phyloP scores from a whole-genome alignment of 2,888 invertebrate species.

The Pogonocherus hispidulus region DNA sequence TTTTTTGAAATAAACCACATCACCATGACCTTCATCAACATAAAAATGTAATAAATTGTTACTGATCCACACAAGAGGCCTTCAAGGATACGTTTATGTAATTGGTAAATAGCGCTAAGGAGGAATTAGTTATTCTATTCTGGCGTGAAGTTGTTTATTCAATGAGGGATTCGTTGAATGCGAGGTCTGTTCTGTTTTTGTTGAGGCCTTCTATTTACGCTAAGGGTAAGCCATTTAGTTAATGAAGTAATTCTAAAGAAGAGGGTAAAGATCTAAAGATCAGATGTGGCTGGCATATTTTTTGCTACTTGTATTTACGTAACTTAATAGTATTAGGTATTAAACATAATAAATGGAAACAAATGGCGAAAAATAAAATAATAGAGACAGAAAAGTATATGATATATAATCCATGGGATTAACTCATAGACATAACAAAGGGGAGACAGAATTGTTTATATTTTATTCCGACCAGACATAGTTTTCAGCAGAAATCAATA shows the following conservation, averaged over 20 bases:
- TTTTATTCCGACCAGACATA: no score
- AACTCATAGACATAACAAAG: not conserved
- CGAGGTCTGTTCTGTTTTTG: not conserved
- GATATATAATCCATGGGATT: not conserved
- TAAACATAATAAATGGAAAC: not conserved
- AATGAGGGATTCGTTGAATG: not conserved
- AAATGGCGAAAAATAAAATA: not conserved
- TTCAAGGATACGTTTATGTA: not conserved
- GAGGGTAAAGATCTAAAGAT: not conserved
- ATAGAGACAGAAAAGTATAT: not conserved
- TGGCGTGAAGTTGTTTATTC: not conserved
- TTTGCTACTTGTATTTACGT: not conserved
- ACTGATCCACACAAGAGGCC: not conserved
- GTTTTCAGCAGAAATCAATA: no score
- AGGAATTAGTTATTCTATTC: no score
- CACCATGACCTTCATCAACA: no score
- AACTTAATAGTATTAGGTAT: not conserved
- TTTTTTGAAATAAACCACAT: not conserved
- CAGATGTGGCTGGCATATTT: not conserved
- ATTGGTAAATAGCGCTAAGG: not conserved
- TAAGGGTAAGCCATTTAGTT: not conserved
- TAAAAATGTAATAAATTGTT: not conserved
- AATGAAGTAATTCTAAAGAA: not conserved
- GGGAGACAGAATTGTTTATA: no score
- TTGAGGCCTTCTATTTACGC: not conserved